phyloP scores from a whole-genome alignment of 2,888 invertebrate genomes.

The Tiliacea citrago region DNA sequence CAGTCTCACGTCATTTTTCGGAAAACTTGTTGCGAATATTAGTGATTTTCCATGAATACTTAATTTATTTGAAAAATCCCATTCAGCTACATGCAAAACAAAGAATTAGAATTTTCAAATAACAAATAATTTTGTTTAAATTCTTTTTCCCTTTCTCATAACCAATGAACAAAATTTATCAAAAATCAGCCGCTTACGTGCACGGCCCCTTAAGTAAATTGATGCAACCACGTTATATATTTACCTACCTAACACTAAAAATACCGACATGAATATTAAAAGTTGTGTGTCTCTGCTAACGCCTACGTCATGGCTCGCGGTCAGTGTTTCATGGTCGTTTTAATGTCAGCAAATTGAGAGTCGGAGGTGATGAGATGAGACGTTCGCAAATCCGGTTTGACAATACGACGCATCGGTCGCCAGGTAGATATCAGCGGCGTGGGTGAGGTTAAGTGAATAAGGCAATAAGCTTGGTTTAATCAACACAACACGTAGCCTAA shows the following conservation, averaged over 20 bases:
- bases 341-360: constrained; percentile 79
- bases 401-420: constrained; percentile 69
- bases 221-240: constrained; percentile 69
- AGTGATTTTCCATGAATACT: no score
- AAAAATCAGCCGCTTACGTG: no score
- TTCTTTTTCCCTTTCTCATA: no score
- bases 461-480: constrained; percentile 90
- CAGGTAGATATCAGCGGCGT: constrained; percentile 75
- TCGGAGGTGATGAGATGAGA: constrained; percentile 70
- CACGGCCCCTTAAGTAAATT: constrained; percentile 63
- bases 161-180: no score
- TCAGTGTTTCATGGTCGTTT: constrained; percentile 79
- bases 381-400: constrained; percentile 77
- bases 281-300: constrained; percentile 58
- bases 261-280: constrained; percentile 58
- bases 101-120: no score
- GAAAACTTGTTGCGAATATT: no score
- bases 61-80: no score
- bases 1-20: no score
- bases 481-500: constrained; percentile 89
- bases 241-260: constrained; percentile 58
- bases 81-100: no score
- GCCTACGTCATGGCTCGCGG: constrained; percentile 64
- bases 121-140: no score
- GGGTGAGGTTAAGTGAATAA: constrained; percentile 85